phyloP scores from a whole-genome alignment of 2,797 vertebrate genomes.

The Coendou prehensilis region DNA sequence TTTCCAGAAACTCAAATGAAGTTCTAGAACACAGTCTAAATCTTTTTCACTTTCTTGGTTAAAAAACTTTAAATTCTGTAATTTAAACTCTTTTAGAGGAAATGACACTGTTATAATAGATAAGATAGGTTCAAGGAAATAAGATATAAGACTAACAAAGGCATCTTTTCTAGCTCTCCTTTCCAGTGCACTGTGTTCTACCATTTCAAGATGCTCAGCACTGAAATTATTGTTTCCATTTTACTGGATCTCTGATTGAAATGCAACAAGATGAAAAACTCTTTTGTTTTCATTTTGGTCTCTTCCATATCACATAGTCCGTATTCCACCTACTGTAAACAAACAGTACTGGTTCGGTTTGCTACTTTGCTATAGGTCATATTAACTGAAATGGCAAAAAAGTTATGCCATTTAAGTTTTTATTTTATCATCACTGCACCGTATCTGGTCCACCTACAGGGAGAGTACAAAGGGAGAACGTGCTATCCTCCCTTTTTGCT shows the following conservation, averaged over 20 bases:
- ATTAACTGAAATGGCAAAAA: slow-evolving; percentile 40
- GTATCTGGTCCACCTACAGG: not conserved
- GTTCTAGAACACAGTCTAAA: not conserved
- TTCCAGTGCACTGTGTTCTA: not conserved
- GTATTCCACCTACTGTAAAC: slow-evolving; percentile 28
- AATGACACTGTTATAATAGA: slow-evolving; percentile 23
- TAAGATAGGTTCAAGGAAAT: slow-evolving; percentile 39
- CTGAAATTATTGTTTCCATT: not conserved
- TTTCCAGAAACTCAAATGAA: slow-evolving; percentile 64
- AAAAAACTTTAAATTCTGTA: slow-evolving; percentile 31
- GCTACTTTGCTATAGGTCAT: not conserved
- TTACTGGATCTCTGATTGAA: slow-evolving; percentile 30
- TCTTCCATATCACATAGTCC: slow-evolving; percentile 40
- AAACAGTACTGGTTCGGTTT: slow-evolving; percentile 20
- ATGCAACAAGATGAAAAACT: slow-evolving; percentile 58
- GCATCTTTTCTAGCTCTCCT: not conserved
- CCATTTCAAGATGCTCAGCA: not conserved
- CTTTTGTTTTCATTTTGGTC: slow-evolving; percentile 27
- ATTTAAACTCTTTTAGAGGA: slow-evolving; percentile 42
- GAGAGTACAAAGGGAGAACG: slow-evolving; percentile 12
- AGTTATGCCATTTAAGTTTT: not conserved
- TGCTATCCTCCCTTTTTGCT: not conserved
- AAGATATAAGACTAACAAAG: not conserved
- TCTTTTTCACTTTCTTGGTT: slow-evolving; percentile 46
- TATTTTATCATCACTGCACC: not conserved